Evolutionary conservation across 2,888 invertebrate species (phyloP).

Genomic region (Acrobasis suavella): DNA sequence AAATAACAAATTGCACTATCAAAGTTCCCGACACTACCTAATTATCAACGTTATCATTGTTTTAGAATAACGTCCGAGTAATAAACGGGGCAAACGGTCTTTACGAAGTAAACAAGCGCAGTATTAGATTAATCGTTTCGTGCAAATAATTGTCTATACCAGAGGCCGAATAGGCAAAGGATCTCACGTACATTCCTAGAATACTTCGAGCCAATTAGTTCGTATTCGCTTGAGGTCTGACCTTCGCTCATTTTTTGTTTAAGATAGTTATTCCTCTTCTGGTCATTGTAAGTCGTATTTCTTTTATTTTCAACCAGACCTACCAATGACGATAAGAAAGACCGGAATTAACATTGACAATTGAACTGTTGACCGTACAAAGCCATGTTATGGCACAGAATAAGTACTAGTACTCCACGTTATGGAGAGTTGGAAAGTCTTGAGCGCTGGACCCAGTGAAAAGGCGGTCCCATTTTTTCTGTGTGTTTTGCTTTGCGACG

Average conservation of each 20-base stretch:
- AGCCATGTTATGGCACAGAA: no score
- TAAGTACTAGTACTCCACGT: no score
- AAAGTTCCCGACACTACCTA: conserved; percentile 13
- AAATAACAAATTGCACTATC: conserved; percentile 6
- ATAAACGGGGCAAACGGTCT: conserved; percentile 9
- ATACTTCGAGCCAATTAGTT: conserved; percentile 53
- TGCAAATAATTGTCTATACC: conserved; percentile 57
- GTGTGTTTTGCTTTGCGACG: no score
- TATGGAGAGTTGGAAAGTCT: no score
- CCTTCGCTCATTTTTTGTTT: conserved; percentile 42
- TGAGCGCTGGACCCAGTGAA: no score
- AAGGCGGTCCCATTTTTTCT: no score
- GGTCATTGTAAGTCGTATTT: no score
- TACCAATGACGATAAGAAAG: no score
- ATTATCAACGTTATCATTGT: conserved; percentile 1
- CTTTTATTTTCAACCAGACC: no score
- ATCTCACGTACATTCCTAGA: conserved; percentile 64
- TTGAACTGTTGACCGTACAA: no score
- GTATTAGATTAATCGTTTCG: conserved; percentile 44
- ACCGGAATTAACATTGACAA: no score
- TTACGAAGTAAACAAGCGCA: conserved; percentile 9
- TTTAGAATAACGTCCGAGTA: conserved; percentile 7
- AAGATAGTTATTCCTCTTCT: neutral
- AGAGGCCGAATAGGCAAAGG: conserved; percentile 53
- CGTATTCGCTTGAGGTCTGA: conserved; percentile 44